These are phyloP conservation scores for Malthinus flaveolus DNA, from an alignment of 2,888 invertebrate genomes.

Conservation along the genomic window DNA sequence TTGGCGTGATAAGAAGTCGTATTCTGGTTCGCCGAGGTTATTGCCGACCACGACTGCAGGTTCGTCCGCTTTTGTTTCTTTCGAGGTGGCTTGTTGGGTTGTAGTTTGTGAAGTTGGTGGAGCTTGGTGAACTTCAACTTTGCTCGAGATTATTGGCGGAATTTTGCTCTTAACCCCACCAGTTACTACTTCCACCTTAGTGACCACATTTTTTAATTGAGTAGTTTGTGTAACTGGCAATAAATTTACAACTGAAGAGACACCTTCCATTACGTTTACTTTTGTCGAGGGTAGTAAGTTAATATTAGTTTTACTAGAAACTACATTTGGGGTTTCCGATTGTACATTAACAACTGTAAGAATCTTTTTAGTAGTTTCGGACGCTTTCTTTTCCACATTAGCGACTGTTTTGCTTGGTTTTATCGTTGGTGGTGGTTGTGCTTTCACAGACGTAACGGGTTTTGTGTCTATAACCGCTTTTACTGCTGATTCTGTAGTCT, in stretches of 20 bases:
- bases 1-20: slow-evolving; percentile 82
- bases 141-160: slow-evolving; percentile 43
- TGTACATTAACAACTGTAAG: slow-evolving; percentile 46
- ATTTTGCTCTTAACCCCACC: slow-evolving; percentile 32
- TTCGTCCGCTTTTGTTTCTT: slow-evolving; percentile 59
- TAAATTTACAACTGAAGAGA: slow-evolving; percentile 44
- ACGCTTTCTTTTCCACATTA: slow-evolving; percentile 55
- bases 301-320: slow-evolving; percentile 60
- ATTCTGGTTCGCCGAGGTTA: slow-evolving; percentile 79
- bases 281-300: slow-evolving; percentile 57
- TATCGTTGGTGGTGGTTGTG: slow-evolving; percentile 45
- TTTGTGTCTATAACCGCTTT: slow-evolving; percentile 50
- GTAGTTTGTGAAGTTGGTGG: slow-evolving; percentile 39
- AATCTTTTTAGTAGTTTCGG: slow-evolving; percentile 51
- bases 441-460: slow-evolving; percentile 32
- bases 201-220: slow-evolving; percentile 38
- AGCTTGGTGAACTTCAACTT: slow-evolving; percentile 46
- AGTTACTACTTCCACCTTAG: slow-evolving; percentile 51
- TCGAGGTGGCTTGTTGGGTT: slow-evolving; percentile 62
- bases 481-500: slow-evolving; percentile 38
- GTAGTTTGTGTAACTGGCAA: slow-evolving; percentile 42
- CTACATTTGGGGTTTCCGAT: slow-evolving; percentile 33
- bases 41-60: slow-evolving; percentile 65
- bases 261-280: slow-evolving; percentile 45
- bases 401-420: slow-evolving; percentile 55